Base-by-base conservation (phyloP, 2,888 invertebrate genomes). In the Pheosia gnoma region DNA sequence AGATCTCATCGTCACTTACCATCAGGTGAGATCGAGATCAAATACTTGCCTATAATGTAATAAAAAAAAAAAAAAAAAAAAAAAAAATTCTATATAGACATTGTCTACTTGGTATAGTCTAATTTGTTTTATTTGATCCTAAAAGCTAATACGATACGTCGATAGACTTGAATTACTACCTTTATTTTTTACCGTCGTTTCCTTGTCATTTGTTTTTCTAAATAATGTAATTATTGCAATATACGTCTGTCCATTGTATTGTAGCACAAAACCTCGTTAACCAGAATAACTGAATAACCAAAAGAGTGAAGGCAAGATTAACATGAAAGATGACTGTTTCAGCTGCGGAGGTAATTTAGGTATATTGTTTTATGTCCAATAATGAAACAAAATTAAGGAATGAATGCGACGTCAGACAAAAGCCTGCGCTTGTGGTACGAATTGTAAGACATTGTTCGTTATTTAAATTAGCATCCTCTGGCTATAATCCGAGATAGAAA, bases 341-440 rank as follows among this genome's bases (percentile, higher is more conserved):
- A 58, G 61, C 49, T 61, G 57, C 61, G 36, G 43, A 58, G 67
- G 68, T 77, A 77, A 78, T 78, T 70, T 25, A 25, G 67, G 62
- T 68, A 68, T 65, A 70, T 74, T 74, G 74, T 73, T 76, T 75
- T 71, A 72, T 73, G 64, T 74, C 68, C 72, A 72, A 73, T 76
- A 76, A 75, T 65, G 67, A 70, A 79, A 78, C 74, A 68, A 75
- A 77, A 79, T 78, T 74, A 75, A 66, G 66, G 62, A 67, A 70
- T 63, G 71, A 79, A 71, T 66, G 70, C 62, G 65, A 65, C 66
- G 61, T 70, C 64, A 73, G 71, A 75, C 67, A 75, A 77, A 72
- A 64, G 68, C 59, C 60, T 71, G 62, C 64, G 56, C 45, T 9
- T 65, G 36, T 61, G 69, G 66, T 62, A 3, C 60, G 70, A 70